Base-by-base conservation (phyloP, 2,113 vertebrate genomes). In the Sakesphorus luctuosus region DNA sequence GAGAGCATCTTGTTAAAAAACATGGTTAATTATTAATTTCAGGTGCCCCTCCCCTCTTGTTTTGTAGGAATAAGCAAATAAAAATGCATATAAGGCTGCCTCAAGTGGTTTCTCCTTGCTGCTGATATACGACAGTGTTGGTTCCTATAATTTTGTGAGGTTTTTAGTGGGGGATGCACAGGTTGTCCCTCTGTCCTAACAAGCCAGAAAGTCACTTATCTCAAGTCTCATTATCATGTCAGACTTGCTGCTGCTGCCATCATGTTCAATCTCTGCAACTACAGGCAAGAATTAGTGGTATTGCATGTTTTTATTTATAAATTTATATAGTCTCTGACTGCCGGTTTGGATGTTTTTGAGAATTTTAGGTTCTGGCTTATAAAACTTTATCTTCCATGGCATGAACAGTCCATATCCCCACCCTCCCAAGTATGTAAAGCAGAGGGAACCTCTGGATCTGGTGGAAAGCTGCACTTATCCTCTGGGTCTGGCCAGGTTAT, bases 41-140 rank as follows among this genome's bases (percentile, higher is more conserved):
- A 46, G 33, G 35, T 52, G 25, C 5, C 10, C 4, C 6, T 13
- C 7, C 25, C 3, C 20, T 3, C 3, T 9, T 5, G 10, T 55
- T 35, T 79, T 55, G 28, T 49, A 44, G 20, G 44, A 68, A 79
- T 40, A 62, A 79, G 24, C 19, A 56, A 67, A 67, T 33, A 84
- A 88, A 73, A 49, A n/a, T 50, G 18, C 46, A 38, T 55, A 25
- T 59, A 43, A 67, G 19, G 26, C 24, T 44, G 24, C 43, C 16
- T 77, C 14, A 46, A 1, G 5, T 83, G 29, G n/a, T 33, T 46
- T 77, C n/a, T 65, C 12, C 16, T 35, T 68, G 21, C 40, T 35
- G 25, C n/a, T 59, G 46, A 8, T 59, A 44, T 36, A 74, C 31
- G 23, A 52, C 33, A 50, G 44, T 38, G 44, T 14, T 59, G 79